phyloP scores from a whole-genome alignment of 2,113 vertebrate species.

The Hemibagrus wyckioides region DNA sequence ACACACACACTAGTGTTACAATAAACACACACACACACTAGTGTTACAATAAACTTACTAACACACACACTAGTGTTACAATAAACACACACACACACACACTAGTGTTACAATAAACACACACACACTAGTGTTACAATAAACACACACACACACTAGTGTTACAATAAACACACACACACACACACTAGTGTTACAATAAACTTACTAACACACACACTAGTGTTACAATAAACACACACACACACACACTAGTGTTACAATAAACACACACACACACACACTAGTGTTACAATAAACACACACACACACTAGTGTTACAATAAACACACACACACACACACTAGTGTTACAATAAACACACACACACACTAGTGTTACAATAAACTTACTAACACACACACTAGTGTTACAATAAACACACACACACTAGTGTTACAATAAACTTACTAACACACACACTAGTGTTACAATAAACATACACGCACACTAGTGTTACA shows the following conservation, averaged over 20 bases:
- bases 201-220: not conserved
- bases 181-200: not conserved
- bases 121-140: too few species aligned
- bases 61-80: not conserved
- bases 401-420: too few species aligned
- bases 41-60: not conserved
- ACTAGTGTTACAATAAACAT: too few species aligned
- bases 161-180: not conserved
- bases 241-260: not conserved
- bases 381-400: too few species aligned
- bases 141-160: too few species aligned
- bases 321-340: not conserved
- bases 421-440: too few species aligned
- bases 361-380: too few species aligned
- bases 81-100: not conserved
- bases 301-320: not conserved
- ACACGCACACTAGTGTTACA: not conserved
- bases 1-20: not conserved
- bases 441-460: not conserved
- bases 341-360: too few species aligned
- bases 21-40: not conserved
- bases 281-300: not conserved
- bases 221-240: not conserved
- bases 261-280: too few species aligned
- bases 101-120: too few species aligned